Conservation (phyloP, 92 coral and sea anemone genomes). For the Porites lobata region DNA sequence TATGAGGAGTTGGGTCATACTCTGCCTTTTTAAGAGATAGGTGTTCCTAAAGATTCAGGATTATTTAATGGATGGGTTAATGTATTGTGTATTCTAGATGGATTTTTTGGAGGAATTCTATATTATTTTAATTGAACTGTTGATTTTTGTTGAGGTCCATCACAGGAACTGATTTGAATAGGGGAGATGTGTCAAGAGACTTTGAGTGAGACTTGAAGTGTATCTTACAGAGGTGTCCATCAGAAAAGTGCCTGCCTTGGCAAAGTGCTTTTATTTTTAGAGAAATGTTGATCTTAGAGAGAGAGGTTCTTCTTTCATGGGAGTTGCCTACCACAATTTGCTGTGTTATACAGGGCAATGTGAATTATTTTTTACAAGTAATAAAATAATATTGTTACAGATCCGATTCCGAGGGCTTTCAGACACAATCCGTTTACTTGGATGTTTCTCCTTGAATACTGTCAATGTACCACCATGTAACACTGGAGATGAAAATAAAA, state of each 20-base stretch:
- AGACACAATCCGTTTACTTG: conserved; percentile 93
- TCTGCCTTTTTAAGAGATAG: too few species aligned
- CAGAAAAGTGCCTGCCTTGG: neutral
- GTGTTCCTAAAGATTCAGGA: neutral
- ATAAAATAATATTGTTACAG: conserved; percentile 32
- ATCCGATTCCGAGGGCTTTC: conserved; percentile 94
- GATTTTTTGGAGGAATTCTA: neutral
- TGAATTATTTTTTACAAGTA: too few species aligned
- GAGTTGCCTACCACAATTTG: neutral
- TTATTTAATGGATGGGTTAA: neutral
- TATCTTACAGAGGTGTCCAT: neutral
- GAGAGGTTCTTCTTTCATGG: neutral
- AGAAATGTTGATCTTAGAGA: too few species aligned
- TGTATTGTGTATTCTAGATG: neutral
- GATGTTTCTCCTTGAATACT: conserved; percentile 82
- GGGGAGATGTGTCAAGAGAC: too few species aligned
- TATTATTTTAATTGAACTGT: too few species aligned
- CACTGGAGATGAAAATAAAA: conserved; percentile 50
- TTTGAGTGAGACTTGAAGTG: neutral
- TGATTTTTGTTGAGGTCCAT: too few species aligned
- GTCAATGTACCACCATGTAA: conserved; percentile 55
- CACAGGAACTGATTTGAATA: too few species aligned
- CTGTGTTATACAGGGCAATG: too few species aligned
- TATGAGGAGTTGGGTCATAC: too few species aligned
- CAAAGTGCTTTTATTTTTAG: neutral